These are phyloP conservation scores for Pilophorus perplexus DNA, from an alignment of 2,888 invertebrate species.

Conservation along the genomic window DNA sequence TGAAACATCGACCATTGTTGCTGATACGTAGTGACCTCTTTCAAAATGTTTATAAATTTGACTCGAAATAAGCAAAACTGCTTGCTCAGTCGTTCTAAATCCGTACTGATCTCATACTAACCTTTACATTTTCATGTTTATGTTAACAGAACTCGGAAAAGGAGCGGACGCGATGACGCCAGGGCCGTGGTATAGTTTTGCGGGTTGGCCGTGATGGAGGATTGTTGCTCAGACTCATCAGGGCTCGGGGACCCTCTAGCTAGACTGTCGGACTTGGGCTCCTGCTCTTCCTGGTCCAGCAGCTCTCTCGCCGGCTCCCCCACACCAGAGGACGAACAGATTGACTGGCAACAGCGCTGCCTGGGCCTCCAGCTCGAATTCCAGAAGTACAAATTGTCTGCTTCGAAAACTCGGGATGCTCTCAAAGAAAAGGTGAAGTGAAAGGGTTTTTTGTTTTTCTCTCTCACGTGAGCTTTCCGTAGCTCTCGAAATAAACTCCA, in stretches of 20 bases:
- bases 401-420: conserved; percentile 81
- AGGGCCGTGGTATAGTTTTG: background rate
- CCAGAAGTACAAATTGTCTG: conserved; percentile 81
- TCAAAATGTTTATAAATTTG: no score
- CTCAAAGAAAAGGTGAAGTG: conserved; percentile 82
- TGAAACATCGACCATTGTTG: no score
- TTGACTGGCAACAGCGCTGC: conserved; percentile 88
- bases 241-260: conserved; percentile 64
- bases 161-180: conserved; percentile 19
- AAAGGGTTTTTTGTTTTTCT: background rate
- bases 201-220: conserved; percentile 29
- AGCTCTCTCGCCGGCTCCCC: conserved; percentile 35
- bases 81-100: no score
- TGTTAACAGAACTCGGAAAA: conserved; percentile 1
- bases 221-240: conserved; percentile 35
- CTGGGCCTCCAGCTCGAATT: conserved; percentile 80
- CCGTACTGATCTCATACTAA: no score
- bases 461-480: no score
- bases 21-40: no score
- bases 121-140: no score
- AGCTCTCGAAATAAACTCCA: no score
- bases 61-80: no score
- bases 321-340: conserved; percentile 53
- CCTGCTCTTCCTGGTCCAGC: conserved; percentile 54
- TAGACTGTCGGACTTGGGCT: conserved; percentile 66